These are phyloP conservation scores for Blennius ocellaris DNA, from an alignment of 2,113 vertebrate species.

Conservation along the genomic window DNA sequence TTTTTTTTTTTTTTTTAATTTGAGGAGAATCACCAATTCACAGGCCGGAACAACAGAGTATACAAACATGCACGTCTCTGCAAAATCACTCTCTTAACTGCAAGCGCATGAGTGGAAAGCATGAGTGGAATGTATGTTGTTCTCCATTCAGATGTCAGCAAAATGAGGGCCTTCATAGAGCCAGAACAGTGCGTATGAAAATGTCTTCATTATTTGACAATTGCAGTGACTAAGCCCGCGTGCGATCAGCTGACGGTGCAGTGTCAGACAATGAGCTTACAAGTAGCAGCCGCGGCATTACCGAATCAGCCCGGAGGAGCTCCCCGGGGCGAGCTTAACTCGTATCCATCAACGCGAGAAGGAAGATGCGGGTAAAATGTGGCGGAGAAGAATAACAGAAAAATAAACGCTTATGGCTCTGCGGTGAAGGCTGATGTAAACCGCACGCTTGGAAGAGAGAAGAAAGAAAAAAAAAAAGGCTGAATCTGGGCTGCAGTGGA, in stretches of 20 bases:
- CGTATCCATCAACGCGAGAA: slow-evolving; percentile 52
- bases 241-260: slow-evolving; percentile 69
- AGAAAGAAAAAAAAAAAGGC: slow-evolving; percentile 14
- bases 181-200: slow-evolving; percentile 67
- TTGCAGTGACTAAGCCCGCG: slow-evolving; percentile 68
- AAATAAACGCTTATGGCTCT: slow-evolving; percentile 58
- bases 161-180: slow-evolving; percentile 59
- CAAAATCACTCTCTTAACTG: slow-evolving; percentile 77
- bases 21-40: slow-evolving; percentile 66
- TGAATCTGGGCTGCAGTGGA: slow-evolving; percentile 36
- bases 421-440: slow-evolving; percentile 65
- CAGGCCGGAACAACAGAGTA: slow-evolving; percentile 74
- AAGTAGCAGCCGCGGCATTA: slow-evolving; percentile 44
- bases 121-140: slow-evolving; percentile 73
- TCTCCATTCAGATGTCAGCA: slow-evolving; percentile 67
- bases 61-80: slow-evolving; percentile 68
- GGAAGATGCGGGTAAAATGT: slow-evolving; percentile 42
- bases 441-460: slow-evolving; percentile 23
- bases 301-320: slow-evolving; percentile 40
- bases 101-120: slow-evolving; percentile 68
- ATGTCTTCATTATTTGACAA: slow-evolving; percentile 74
- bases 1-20: slow-evolving; percentile 59
- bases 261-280: slow-evolving; percentile 70
- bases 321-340: slow-evolving; percentile 44
- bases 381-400: slow-evolving; percentile 51